Conservation (phyloP, 2,113 vertebrate genomes). For the Stigmatopora nigra region DNA sequence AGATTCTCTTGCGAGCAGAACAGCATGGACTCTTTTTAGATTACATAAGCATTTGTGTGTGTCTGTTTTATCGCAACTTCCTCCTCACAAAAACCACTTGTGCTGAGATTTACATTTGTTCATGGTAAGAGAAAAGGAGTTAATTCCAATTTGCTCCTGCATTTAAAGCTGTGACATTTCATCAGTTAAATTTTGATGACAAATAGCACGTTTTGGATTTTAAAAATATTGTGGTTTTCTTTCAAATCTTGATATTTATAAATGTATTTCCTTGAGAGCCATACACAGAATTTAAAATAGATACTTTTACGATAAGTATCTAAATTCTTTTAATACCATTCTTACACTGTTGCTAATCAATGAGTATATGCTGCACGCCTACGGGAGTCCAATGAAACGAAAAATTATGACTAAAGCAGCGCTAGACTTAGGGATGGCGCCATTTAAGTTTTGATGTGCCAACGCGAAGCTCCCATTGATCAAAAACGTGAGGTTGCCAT, state of each 20-base stretch:
- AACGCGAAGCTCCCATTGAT: no score
- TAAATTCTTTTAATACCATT: no score
- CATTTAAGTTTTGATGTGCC: no score
- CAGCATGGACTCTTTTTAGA: slow-evolving; percentile 14
- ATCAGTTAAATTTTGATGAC: background rate
- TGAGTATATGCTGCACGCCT: no score
- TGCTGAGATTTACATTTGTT: background rate
- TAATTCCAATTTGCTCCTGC: background rate
- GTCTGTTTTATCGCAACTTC: slow-evolving; percentile 3
- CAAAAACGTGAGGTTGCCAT: no score
- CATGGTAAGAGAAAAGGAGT: background rate
- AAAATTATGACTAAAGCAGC: no score
- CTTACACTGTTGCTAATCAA: no score
- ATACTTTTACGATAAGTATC: no score
- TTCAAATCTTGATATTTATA: background rate
- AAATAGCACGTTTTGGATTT: background rate
- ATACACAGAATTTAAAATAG: no score
- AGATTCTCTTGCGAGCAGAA: slow-evolving; percentile 45
- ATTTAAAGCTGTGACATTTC: background rate
- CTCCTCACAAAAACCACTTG: background rate
- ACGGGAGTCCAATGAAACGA: no score
- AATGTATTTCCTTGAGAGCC: no score
- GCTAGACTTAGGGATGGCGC: no score
- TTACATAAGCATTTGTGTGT: slow-evolving; percentile 57
- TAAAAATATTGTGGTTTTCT: background rate